Evolutionary conservation across 2,888 invertebrate species (phyloP), one percentile per base, ranked within the genome.

Genomic region (Caenorhabditis becei): DNA sequence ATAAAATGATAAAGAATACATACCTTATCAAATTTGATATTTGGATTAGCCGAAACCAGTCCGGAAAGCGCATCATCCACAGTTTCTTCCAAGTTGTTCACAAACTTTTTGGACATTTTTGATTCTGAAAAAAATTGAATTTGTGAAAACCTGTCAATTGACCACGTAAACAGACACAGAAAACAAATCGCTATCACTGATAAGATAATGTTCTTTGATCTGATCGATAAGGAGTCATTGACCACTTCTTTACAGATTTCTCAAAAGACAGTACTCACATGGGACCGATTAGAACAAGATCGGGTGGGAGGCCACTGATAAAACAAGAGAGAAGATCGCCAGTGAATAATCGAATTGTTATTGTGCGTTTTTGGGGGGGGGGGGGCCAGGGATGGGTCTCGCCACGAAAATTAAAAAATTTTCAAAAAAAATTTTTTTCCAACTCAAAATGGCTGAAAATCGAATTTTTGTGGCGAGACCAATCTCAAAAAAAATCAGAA

Each of bases 51-150:
- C 1, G 56, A 18, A 24, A 87, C 84, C 0, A 89, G 44, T n/a
- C 88, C 88, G 16, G 56, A 51, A 16, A 89, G 58, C 1, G 84
- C 75, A 32, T 89, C 88, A 54, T 86, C 83, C 7, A 89, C 89
- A 56, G 79, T 74, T 23, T 79, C 66, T 20, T 86, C 80, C 1
- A 84, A 77, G 18, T 82, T 56, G 58, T 89, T 89, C 28, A 88
- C 82, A 53, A 88, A 88, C 58, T 89, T 89, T 56, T 88, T 89
- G 14, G 84, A 77, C 75, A 77, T 79, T 58, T 66, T 41, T 41
- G 41, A 41, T 14, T 11, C 49, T 59, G 49, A 47, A 59, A 32
- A 35, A 51, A 18, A 7, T 11, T 4, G 4, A 58, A 28, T 20
- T 2, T 41, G 28, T 4, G 41, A 41, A 41, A 41, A 3, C 14